These are phyloP conservation scores for Atrichornis clamosus DNA, from an alignment of 2,113 vertebrate genomes.

Conservation along the genomic window DNA sequence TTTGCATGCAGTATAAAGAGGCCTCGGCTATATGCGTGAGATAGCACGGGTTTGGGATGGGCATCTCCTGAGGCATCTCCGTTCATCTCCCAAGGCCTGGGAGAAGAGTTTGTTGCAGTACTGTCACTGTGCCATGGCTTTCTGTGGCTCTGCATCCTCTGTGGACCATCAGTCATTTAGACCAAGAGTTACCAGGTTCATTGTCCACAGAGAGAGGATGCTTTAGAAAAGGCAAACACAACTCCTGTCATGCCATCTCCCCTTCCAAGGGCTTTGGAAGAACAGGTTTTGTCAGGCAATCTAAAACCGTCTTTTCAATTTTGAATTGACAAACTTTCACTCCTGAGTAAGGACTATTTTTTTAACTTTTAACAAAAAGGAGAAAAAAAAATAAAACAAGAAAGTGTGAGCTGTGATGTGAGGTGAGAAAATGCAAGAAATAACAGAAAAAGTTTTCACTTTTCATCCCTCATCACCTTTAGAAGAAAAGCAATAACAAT, in stretches of 20 bases:
- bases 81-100: background rate
- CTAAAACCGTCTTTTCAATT: background rate
- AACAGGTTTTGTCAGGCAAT: background rate
- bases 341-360: background rate
- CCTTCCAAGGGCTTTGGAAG: background rate
- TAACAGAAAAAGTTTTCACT: background rate
- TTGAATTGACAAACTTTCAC: background rate
- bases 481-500: background rate
- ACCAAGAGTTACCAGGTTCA: background rate
- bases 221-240: background rate
- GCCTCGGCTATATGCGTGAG: fast-evolving
- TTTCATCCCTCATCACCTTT: background rate
- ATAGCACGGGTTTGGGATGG: background rate
- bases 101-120: background rate
- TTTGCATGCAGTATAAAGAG: fast-evolving
- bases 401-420: background rate
- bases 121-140: background rate
- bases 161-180: background rate
- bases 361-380: background rate
- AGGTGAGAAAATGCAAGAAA: background rate
- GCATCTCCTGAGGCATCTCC: background rate
- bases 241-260: background rate
- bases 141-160: background rate
- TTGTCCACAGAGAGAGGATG: background rate
- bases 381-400: no score